These are phyloP conservation scores for Polymixis flavicincta DNA, from an alignment of 2,888 invertebrate species.

Conservation along the genomic window DNA sequence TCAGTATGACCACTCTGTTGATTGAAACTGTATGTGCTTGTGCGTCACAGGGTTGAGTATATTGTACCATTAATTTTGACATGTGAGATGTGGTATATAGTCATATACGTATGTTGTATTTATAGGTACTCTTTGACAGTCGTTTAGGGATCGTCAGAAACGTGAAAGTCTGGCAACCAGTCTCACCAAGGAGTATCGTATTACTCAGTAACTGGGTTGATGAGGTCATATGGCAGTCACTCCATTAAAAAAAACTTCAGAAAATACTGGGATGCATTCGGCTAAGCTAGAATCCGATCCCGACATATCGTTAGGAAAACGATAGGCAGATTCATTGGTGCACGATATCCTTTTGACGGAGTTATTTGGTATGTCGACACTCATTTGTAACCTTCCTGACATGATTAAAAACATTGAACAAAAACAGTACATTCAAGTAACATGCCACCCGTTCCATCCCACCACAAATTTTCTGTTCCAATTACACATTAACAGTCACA, in stretches of 20 bases:
- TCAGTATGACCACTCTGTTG: constrained; percentile 71
- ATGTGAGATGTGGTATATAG: constrained; percentile 11
- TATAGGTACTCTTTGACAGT: too few species aligned
- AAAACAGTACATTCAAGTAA: constrained; percentile 5
- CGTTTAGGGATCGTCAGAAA: too few species aligned
- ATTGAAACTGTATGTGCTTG: constrained; percentile 67
- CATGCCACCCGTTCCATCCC: background rate
- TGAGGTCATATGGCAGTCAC: too few species aligned
- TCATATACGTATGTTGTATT: too few species aligned
- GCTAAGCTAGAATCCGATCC: too few species aligned
- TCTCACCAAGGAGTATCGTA: too few species aligned
- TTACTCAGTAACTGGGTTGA: too few species aligned
- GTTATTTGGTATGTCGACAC: background rate
- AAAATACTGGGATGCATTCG: too few species aligned
- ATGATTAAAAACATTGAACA: background rate
- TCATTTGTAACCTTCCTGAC: background rate
- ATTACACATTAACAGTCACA: constrained; percentile 52
- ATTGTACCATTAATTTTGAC: constrained; percentile 37
- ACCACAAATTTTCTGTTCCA: constrained; percentile 50
- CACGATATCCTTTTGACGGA: background rate
- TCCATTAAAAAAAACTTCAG: too few species aligned
- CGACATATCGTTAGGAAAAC: too few species aligned
- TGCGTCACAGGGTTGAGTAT: constrained; percentile 48
- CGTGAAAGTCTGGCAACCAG: too few species aligned
- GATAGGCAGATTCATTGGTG: too few species aligned